Evolutionary conservation across 2,888 invertebrate genomes (phyloP), one percentile per base, ranked within the genome.

Genomic region (Andrena minutula): DNA sequence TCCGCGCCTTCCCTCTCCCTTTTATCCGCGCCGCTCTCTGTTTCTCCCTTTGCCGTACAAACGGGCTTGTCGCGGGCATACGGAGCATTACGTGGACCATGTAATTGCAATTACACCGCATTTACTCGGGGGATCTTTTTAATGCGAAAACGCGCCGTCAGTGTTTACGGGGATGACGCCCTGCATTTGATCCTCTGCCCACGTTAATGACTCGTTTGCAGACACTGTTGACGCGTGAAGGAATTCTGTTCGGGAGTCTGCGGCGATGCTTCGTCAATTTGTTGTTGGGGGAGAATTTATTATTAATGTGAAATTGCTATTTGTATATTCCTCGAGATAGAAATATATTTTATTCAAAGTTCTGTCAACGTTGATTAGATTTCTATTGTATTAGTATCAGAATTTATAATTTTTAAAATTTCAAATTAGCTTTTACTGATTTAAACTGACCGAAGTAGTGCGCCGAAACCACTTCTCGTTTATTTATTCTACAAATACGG

Each of bases 101-200:
- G 71, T 58, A 82, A 79, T 74, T 73, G 70, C 66, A 53, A 85
- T 80, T 68, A 58, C 49, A 28, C 51, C 35, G 69, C 30, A n/a
- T 58, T 79, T 66, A 41, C 49, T 26, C 10, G 8, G n/a, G 12
- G 12, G 10, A 49, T 64, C n/a, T 58, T 75, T 58, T 20, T 47
- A 3, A n/a, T 20, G 28, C 35, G 58, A 28, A 71, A 66, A 63
- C 51, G 28, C n/a, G 23, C 12, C 28, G 10, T 6, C 47, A 49
- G 53, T 78, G 53, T 79, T 82, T 58, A 12, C 60, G 10, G 20
- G 2, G 12, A 16, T 35, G 58, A n/a, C 10, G 16, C 12, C 28
- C 23, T 28, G 30, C 7, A 16, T 41, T 26, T 60, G 23, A 75
- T 49, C 60, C 32, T 4, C 56, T 2, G 26, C 2, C 2, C 12